These are phyloP conservation scores for Stegodyphus mimosarum DNA, from an alignment of 1,140 invertebrate genomes.

Conservation along the genomic window DNA sequence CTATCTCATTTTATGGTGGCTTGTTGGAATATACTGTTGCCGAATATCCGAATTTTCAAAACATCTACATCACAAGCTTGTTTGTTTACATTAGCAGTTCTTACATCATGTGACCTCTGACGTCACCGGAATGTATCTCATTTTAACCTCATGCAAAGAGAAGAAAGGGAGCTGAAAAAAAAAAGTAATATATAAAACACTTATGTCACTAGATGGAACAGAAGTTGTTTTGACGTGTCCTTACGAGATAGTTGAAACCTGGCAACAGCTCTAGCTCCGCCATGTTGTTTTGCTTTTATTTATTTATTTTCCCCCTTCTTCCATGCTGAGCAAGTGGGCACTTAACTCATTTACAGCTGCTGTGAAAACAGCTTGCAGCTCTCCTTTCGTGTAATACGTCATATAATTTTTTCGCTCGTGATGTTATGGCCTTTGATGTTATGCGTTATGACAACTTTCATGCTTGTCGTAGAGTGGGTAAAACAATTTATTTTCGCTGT, in stretches of 20 bases:
- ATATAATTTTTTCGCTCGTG: background rate
- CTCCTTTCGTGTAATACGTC: constrained; percentile 20
- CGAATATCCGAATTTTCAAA: no score
- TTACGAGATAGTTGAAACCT: constrained; percentile 24
- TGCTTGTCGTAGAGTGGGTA: background rate
- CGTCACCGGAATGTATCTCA: no score
- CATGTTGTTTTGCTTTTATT: constrained; percentile 30
- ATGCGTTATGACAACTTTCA: background rate
- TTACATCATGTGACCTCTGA: no score
- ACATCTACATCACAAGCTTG: no score
- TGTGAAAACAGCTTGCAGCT: constrained; percentile 37
- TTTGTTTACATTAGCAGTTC: no score
- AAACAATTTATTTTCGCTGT: background rate
- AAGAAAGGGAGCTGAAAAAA: constrained; percentile 6
- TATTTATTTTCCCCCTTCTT: background rate
- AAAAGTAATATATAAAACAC: background rate
- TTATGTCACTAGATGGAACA: constrained; percentile 18
- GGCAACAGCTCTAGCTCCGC: constrained; percentile 25
- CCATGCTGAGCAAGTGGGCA: constrained; percentile 27
- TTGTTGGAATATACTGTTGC: no score
- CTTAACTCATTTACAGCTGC: constrained; percentile 58
- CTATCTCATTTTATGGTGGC: no score
- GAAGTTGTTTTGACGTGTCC: constrained; percentile 52
- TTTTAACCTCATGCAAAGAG: background rate
- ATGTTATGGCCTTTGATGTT: background rate